A percentile compares a stretch with the other conserved stretches of the same genome.
Conservation (phyloP, 2,888 invertebrate species). For the Dicyrtomina minuta region DNA sequence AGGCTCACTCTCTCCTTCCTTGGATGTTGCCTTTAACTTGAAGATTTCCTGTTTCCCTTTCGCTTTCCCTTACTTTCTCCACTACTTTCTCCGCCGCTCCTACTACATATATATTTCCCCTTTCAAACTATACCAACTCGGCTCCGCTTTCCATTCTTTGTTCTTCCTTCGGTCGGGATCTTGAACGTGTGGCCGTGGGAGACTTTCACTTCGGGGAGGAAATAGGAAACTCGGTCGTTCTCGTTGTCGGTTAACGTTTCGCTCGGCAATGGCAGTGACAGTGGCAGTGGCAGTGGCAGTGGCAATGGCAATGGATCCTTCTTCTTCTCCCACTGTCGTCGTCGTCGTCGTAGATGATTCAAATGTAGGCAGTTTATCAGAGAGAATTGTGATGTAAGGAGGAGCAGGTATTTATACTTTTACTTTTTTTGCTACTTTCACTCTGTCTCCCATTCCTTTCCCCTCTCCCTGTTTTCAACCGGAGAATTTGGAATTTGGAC, state of each 20-base stretch:
- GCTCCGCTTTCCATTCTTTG: not conserved
- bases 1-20: not conserved
- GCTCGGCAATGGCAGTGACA: conserved; percentile 21
- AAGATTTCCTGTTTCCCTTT: not conserved
- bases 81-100: not conserved
- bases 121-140: not conserved
- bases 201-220: no score
- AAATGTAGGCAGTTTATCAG: no score
- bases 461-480: not conserved
- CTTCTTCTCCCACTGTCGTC: no score
- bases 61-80: not conserved
- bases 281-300: conserved; percentile 21
- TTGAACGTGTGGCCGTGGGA: not conserved
- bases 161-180: not conserved
- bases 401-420: not conserved
- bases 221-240: no score
- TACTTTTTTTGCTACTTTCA: not conserved
- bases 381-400: not conserved
- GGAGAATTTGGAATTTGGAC: no score
- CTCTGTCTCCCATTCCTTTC: not conserved
- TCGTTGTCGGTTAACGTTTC: conserved; percentile 22
- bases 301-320: conserved; percentile 39
- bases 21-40: not conserved
- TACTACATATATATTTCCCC: not conserved
- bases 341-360: no score